phyloP scores from a whole-genome alignment of 2,888 invertebrate species.

The Cheilosia vernalis region DNA sequence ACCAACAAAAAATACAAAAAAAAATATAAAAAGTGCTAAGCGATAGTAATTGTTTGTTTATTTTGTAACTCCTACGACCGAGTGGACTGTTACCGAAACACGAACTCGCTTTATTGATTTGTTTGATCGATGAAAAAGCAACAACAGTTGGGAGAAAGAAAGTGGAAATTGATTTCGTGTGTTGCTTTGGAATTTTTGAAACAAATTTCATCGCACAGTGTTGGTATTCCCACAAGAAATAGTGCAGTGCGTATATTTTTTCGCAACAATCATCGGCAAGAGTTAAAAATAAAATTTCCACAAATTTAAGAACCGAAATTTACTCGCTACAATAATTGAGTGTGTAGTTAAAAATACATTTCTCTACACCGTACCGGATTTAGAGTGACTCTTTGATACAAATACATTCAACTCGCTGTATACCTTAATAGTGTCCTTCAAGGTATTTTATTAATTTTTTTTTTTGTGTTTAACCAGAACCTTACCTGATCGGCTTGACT shows the following conservation, averaged over 20 bases:
- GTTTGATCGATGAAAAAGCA: slow-evolving; percentile 64
- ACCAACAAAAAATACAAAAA: not conserved
- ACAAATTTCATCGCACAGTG: slow-evolving; percentile 40
- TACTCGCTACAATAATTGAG: not conserved
- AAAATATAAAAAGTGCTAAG: not conserved
- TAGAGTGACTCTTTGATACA: slow-evolving; percentile 13
- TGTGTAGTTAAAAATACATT: slow-evolving; percentile 60
- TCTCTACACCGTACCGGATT: slow-evolving; percentile 50
- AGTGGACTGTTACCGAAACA: slow-evolving; percentile 23
- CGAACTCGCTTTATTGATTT: slow-evolving; percentile 54
- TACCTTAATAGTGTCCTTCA: slow-evolving; percentile 48
- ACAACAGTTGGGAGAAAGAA: slow-evolving; percentile 21
- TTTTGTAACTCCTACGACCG: slow-evolving; percentile 16
- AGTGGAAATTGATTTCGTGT: slow-evolving; percentile 44
- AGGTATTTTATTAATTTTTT: not conserved
- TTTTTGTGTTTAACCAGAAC: not conserved
- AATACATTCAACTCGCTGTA: slow-evolving; percentile 31
- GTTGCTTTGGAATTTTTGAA: slow-evolving; percentile 54
- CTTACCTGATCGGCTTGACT: slow-evolving; percentile 69
- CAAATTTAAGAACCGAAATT: slow-evolving; percentile 26
- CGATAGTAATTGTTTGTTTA: slow-evolving; percentile 22
- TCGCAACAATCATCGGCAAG: not conserved
- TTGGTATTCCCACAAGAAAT: slow-evolving; percentile 44
- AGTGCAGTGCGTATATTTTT: slow-evolving; percentile 35
- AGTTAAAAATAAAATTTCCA: slow-evolving; percentile 47